Evolutionary conservation across 2,888 invertebrate genomes (phyloP).

Genomic region (Parthenolecanium corni): DNA sequence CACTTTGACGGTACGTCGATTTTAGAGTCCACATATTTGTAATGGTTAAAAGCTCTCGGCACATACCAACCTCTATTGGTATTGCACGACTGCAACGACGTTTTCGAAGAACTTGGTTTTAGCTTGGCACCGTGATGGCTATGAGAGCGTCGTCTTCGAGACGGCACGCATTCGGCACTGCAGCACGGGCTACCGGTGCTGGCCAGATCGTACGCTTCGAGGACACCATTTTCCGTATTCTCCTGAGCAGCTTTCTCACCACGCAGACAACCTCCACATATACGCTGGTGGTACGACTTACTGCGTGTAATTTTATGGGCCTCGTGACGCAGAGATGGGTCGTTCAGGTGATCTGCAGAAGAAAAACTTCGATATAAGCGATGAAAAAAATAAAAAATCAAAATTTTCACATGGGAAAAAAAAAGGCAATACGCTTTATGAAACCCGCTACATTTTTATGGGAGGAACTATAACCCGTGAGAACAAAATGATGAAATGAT

Average conservation of each 20-base stretch:
- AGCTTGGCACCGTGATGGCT: slow-evolving; percentile 30
- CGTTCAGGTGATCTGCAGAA: background rate
- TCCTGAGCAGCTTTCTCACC: slow-evolving; percentile 9
- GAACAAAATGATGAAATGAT: too few species aligned
- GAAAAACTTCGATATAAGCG: too few species aligned
- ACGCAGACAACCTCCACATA: slow-evolving; percentile 24
- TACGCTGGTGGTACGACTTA: slow-evolving; percentile 24
- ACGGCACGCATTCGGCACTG: slow-evolving; percentile 71
- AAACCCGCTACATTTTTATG: too few species aligned
- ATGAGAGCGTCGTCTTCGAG: slow-evolving; percentile 35
- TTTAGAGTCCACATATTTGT: too few species aligned
- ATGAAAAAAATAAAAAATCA: background rate
- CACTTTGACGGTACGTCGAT: too few species aligned
- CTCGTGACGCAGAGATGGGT: background rate
- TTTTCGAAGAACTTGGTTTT: slow-evolving; percentile 32
- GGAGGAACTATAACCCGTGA: too few species aligned
- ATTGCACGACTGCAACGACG: slow-evolving; percentile 8
- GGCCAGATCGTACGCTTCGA: slow-evolving; percentile 75
- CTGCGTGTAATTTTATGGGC: slow-evolving; percentile 18
- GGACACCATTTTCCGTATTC: slow-evolving; percentile 44
- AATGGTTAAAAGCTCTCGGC: too few species aligned
- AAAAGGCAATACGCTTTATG: background rate
- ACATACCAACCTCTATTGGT: slow-evolving; percentile 3
- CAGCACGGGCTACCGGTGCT: slow-evolving; percentile 43
- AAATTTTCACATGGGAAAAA: background rate